Conservation (phyloP, 2,888 invertebrate species). For the Corythucha ciliata region DNA sequence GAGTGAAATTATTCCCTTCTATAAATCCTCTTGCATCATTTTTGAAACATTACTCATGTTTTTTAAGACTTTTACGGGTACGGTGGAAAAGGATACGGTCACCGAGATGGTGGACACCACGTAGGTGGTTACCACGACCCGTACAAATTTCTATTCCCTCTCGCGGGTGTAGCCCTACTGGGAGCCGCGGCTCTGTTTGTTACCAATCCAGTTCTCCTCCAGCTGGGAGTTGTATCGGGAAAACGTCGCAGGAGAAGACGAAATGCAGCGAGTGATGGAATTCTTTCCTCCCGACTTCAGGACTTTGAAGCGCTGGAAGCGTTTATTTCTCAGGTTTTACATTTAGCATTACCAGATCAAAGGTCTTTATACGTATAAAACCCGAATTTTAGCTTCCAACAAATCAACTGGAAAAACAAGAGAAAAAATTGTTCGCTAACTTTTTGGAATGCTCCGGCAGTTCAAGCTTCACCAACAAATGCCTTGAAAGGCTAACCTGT, state of each 20-base stretch:
- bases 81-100: conserved; percentile 15
- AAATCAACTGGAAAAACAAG: conserved; percentile 31
- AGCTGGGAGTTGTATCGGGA: conserved; percentile 64
- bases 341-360: background rate
- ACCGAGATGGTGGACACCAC: conserved; percentile 24
- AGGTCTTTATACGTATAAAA: background rate
- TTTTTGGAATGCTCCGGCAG: conserved; percentile 34
- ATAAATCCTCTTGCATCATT: too few species aligned
- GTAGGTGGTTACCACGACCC: conserved; percentile 27
- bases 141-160: conserved; percentile 53
- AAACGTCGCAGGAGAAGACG: conserved; percentile 26
- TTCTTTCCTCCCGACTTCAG: conserved; percentile 19
- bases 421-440: conserved; percentile 34
- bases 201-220: conserved; percentile 65
- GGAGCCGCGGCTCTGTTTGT: conserved; percentile 72
- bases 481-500: conserved; percentile 35
- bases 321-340: conserved; percentile 35
- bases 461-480: conserved; percentile 23
- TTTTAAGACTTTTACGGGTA: too few species aligned
- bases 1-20: too few species aligned
- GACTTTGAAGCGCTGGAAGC: conserved; percentile 34
- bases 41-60: too few species aligned
- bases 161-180: conserved; percentile 69
- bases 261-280: background rate
- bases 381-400: conserved; percentile 32